phyloP scores from a whole-genome alignment of 2,888 invertebrate genomes.

The Unio pictorum region DNA sequence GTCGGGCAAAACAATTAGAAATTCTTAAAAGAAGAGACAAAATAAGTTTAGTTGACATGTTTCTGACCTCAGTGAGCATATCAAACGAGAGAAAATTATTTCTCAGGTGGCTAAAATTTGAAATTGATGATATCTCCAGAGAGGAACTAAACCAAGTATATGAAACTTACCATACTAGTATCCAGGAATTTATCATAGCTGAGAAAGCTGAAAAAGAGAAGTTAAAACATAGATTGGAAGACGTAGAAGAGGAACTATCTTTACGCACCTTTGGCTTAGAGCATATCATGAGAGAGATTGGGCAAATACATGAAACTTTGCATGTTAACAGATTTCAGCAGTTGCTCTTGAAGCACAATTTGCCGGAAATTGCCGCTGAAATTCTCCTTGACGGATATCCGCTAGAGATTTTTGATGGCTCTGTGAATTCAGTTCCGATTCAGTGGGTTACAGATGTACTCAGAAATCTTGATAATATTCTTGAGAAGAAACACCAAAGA shows the following conservation, averaged over 20 bases:
- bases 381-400: constrained; percentile 11
- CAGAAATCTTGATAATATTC: neutral
- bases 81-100: constrained; percentile 1
- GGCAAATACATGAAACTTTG: constrained; percentile 8
- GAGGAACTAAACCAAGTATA: no score
- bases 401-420: constrained; percentile 9
- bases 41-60: no score
- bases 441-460: constrained; percentile 8
- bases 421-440: constrained; percentile 5
- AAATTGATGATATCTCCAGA: neutral
- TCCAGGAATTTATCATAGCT: no score
- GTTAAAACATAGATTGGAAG: neutral
- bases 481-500: neutral
- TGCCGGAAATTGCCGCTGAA: constrained; percentile 6
- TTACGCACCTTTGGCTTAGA: neutral
- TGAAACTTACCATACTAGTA: no score
- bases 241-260: constrained; percentile 2
- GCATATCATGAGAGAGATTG: constrained; percentile 8
- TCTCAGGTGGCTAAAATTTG: constrained; percentile 1
- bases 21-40: no score
- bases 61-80: no score
- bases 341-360: neutral
- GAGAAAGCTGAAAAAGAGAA: neutral
- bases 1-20: no score
- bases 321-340: neutral